phyloP scores from a whole-genome alignment of 2,113 vertebrate species.

The Cisticola juncidis region DNA sequence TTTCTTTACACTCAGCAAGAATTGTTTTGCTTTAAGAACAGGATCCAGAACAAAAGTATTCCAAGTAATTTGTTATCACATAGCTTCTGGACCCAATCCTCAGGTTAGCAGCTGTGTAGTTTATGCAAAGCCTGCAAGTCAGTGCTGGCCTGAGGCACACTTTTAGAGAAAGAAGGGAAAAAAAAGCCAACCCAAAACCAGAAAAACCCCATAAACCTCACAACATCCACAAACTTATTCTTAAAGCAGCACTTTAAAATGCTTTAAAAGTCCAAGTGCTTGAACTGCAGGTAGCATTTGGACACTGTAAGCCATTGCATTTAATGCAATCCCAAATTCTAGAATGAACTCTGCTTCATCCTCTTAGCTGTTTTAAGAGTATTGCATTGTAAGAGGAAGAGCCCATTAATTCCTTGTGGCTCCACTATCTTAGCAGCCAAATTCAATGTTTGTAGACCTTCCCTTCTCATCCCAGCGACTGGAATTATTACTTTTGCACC shows the following conservation, averaged over 20 bases:
- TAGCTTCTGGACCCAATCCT: background rate
- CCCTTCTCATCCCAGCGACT: background rate
- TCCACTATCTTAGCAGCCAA: background rate
- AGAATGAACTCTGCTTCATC: background rate
- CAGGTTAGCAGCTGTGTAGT: background rate
- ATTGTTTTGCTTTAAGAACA: background rate
- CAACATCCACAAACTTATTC: background rate
- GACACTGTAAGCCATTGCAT: background rate
- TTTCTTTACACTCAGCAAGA: background rate
- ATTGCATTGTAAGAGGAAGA: background rate
- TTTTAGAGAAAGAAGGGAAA: background rate
- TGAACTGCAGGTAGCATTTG: background rate
- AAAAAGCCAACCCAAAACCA: rapidly evolving
- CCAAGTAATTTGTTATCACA: background rate
- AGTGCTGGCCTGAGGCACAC: background rate
- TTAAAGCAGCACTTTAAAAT: background rate
- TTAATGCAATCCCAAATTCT: background rate
- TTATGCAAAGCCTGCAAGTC: background rate
- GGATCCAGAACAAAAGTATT: background rate
- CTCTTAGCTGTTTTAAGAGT: background rate
- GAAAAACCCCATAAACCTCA: background rate
- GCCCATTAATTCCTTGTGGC: background rate
- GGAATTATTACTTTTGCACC: background rate
- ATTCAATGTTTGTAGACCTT: background rate
- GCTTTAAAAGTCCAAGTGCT: background rate